A percentile compares a stretch with the other conserved stretches of the same genome.
Conservation (phyloP, 2,113 vertebrate species). For the Neodon shergylaensis region DNA sequence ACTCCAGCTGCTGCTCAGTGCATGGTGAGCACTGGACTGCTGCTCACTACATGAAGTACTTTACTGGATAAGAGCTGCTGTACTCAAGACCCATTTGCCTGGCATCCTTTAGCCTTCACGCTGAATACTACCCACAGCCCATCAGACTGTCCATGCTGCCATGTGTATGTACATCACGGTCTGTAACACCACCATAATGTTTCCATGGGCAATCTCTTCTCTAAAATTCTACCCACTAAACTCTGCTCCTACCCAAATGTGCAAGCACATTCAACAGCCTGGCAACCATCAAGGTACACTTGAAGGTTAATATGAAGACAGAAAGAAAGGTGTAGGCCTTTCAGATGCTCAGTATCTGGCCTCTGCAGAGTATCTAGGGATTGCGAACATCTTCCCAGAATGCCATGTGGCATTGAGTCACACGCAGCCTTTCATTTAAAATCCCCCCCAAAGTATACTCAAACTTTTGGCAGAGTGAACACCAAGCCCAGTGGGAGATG, state of each 20-base stretch:
- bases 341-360: conserved; percentile 80
- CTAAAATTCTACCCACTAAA: background rate
- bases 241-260: background rate
- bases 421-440: conserved; percentile 72
- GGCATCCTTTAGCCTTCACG: background rate
- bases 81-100: background rate
- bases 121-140: background rate
- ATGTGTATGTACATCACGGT: background rate
- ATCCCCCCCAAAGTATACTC: conserved; percentile 67
- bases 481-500: conserved; percentile 76
- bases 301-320: background rate
- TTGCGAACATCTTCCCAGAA: conserved; percentile 80
- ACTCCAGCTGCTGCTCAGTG: rapidly evolving
- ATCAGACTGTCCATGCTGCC: background rate
- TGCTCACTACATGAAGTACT: background rate
- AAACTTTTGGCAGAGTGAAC: conserved; percentile 74
- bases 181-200: background rate
- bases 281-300: background rate
- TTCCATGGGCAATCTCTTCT: background rate
- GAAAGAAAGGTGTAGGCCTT: background rate
- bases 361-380: conserved; percentile 75
- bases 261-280: background rate
- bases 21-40: no score
- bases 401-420: conserved; percentile 78
- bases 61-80: background rate